Conservation (phyloP, 2,113 vertebrate genomes). For the Myrmophylax atrothorax region DNA sequence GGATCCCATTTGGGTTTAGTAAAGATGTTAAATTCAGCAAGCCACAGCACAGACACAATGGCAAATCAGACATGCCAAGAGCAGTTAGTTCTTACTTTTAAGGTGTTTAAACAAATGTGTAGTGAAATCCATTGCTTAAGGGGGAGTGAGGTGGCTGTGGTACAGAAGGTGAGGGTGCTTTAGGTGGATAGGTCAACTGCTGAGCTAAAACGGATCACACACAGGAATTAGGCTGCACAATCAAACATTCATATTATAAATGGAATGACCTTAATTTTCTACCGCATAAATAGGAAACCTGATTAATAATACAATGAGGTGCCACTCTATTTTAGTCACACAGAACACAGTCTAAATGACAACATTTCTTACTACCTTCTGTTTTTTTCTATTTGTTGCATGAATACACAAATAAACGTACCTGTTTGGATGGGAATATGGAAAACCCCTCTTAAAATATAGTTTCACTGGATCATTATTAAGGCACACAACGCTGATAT, state of each 20-base stretch:
- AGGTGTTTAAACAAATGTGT: conserved; percentile 96
- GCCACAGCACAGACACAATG: conserved; percentile 29
- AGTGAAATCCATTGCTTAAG: conserved; percentile 97
- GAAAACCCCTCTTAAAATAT: background rate
- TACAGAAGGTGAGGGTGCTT: conserved; percentile 84
- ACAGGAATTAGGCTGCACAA: conserved; percentile 74
- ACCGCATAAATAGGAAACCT: background rate
- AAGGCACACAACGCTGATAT: background rate
- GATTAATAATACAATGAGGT: background rate
- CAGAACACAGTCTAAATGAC: background rate
- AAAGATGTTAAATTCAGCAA: conserved; percentile 7
- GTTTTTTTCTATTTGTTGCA: background rate
- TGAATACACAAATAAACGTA: background rate
- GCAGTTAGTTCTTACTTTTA: conserved; percentile 89
- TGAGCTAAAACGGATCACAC: conserved; percentile 84
- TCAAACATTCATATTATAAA: conserved; percentile 17
- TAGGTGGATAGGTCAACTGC: conserved; percentile 83
- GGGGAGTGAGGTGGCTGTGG: conserved; percentile 82
- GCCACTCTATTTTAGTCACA: background rate
- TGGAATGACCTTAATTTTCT: background rate
- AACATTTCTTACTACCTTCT: background rate
- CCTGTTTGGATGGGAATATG: background rate
- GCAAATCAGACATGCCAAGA: conserved; percentile 57
- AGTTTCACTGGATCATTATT: background rate
- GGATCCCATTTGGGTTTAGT: background rate